Base-by-base conservation (phyloP, 2,113 vertebrate species). In the Halichoeres trimaculatus region DNA sequence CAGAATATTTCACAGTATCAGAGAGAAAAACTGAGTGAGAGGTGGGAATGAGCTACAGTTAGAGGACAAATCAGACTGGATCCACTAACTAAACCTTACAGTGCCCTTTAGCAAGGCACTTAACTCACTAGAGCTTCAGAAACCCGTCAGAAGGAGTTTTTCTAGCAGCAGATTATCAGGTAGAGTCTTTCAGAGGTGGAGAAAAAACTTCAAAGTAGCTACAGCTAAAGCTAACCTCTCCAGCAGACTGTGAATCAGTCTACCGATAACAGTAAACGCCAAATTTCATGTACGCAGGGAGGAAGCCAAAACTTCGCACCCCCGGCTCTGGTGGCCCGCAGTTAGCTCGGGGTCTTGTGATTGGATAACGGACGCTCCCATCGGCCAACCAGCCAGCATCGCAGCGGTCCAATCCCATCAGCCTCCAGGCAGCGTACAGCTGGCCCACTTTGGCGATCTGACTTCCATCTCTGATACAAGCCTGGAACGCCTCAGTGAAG, bases 381-480 rank as follows among this genome's bases (percentile, higher is more conserved):
- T 98, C 98, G 0, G 95, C 95, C 91, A 98, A 76, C 98, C 97
- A 99, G 65, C 98, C 97, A 0, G 96, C 96, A 0, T 93, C 90
- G 0, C 98, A 99, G 69, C 88, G 95, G 77, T 99, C 96, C 83
- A 98, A 74, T 35, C 92, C 94, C 12, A 22, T 70, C 82, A 97
- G 94, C 83, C 93, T 96, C 96, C 98, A 98, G 7, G 96, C 96
- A 0, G 95, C 93, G 14, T 95, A 97, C 40, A 99, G 92, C 60
- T 98, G 96, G 26, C 97, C 97, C 80, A 98, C 96, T 34, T 87
- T 96, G 72, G 96, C 96, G 0, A 98, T 94, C 35, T 85, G 89
- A 0, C 94, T 91, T 0, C 93, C 94, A 0, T 93, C 94, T 0
- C 91, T 86, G 76, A 53, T 70, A 70, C 97, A 99, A 0, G 95